Conservation (phyloP, 2,797 vertebrate genomes). For the Siniperca scherzeri region DNA sequence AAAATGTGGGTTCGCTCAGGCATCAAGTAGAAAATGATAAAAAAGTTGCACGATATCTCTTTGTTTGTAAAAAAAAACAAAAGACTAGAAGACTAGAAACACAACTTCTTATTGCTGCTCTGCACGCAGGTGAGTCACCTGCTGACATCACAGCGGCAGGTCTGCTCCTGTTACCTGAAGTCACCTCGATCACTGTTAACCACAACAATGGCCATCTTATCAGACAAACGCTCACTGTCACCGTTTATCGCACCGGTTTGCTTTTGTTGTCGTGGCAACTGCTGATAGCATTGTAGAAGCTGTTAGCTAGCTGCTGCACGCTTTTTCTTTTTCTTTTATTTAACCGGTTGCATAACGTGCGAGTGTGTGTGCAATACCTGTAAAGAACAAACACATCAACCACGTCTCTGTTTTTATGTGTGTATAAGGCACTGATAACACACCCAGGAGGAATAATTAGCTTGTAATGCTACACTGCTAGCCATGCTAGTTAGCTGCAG, state of each 20-base stretch:
- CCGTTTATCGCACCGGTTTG: neutral
- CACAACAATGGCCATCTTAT: conserved; percentile 18
- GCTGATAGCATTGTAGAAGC: conserved; percentile 22
- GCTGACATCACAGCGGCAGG: neutral
- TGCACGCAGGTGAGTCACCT: conserved; percentile 13
- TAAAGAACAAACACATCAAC: neutral
- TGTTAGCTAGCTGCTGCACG: neutral
- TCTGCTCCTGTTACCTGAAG: conserved; percentile 6
- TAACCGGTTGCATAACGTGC: neutral
- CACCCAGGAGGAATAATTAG: neutral
- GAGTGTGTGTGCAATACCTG: neutral
- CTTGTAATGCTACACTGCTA: neutral
- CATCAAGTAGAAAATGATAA: neutral
- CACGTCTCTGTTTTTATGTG: neutral
- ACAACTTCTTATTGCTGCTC: neutral
- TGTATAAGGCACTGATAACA: neutral
- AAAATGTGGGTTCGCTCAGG: too few relatives aligned
- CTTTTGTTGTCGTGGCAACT: conserved; percentile 3
- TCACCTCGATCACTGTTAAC: conserved; percentile 13
- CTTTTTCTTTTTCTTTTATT: neutral
- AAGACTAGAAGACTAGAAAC: too few relatives aligned
- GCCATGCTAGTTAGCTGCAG: neutral
- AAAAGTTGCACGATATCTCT: neutral
- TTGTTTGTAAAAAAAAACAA: neutral
- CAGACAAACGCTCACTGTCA: neutral